These are phyloP conservation scores for Hemithea aestivaria DNA, from an alignment of 2,888 invertebrate genomes.

Conservation along the genomic window DNA sequence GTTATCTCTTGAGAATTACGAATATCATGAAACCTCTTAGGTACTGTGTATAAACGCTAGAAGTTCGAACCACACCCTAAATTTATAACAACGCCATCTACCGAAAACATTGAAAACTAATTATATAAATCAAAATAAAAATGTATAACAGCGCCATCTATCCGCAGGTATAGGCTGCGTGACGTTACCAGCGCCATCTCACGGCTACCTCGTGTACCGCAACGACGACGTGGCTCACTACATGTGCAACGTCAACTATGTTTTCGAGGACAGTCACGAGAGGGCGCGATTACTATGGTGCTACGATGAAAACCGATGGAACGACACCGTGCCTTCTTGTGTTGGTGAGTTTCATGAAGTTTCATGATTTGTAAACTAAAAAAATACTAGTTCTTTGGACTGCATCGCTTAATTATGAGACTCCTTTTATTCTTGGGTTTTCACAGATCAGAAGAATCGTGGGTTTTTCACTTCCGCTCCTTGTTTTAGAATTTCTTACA, in stretches of 20 bases:
- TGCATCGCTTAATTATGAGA: too few species aligned
- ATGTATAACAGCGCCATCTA: constrained; percentile 31
- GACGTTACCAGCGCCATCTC: constrained; percentile 80
- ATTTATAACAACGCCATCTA: constrained; percentile 28
- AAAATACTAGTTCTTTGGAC: too few species aligned
- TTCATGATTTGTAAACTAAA: not conserved
- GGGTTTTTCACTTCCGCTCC: too few species aligned
- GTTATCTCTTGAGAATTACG: too few species aligned
- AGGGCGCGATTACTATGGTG: constrained; percentile 82
- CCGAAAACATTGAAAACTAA: not conserved
- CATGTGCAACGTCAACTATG: constrained; percentile 83
- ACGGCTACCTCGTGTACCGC: constrained; percentile 83
- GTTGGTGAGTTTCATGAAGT: constrained; percentile 74
- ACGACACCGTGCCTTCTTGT: constrained; percentile 80
- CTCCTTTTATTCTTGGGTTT: too few species aligned
- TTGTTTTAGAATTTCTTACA: too few species aligned
- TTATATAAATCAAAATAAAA: not conserved
- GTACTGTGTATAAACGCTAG: too few species aligned
- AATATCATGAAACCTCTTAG: too few species aligned
- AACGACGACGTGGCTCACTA: constrained; percentile 83
- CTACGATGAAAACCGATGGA: constrained; percentile 82
- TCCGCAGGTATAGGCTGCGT: constrained; percentile 83
- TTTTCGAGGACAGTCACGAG: constrained; percentile 83
- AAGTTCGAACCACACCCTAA: too few species aligned
- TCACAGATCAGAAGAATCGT: too few species aligned